Conservation (phyloP, 2,113 vertebrate genomes). For the Ciconia stormi region DNA sequence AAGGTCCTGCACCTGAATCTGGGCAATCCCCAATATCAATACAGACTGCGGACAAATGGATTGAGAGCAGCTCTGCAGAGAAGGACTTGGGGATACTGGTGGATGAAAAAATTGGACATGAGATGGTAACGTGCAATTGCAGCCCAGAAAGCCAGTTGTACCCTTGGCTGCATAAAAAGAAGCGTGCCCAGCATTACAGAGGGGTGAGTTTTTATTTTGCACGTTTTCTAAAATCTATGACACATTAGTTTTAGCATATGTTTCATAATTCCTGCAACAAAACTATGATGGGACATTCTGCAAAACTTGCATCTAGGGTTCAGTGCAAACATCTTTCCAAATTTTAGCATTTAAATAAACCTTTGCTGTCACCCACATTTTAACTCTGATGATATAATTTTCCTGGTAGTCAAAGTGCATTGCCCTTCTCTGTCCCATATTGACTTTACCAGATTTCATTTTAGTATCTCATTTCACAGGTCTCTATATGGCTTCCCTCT, state of each 20-base stretch:
- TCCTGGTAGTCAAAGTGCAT: not conserved
- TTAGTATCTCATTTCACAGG: slow-evolving; percentile 10
- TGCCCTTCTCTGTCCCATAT: not conserved
- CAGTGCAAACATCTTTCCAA: not conserved
- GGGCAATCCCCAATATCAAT: not conserved
- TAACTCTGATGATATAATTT: not conserved
- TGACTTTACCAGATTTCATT: not conserved
- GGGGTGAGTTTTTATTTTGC: not conserved
- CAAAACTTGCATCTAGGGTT: not conserved
- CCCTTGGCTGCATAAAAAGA: not conserved
- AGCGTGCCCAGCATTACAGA: not conserved
- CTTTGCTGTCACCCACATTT: not conserved
- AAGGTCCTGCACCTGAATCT: not conserved
- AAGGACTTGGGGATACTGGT: not conserved
- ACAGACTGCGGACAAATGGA: not conserved
- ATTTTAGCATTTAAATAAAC: not conserved
- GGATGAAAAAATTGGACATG: not conserved
- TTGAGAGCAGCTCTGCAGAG: not conserved
- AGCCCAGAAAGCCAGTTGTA: not conserved
- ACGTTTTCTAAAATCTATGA: not conserved
- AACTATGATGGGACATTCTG: not conserved
- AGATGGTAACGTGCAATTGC: not conserved
- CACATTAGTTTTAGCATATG: not conserved
- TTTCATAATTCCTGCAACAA: not conserved
- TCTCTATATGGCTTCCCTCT: not conserved